phyloP scores from a whole-genome alignment of 2,797 vertebrate species.

The Nyctibius grandis region DNA sequence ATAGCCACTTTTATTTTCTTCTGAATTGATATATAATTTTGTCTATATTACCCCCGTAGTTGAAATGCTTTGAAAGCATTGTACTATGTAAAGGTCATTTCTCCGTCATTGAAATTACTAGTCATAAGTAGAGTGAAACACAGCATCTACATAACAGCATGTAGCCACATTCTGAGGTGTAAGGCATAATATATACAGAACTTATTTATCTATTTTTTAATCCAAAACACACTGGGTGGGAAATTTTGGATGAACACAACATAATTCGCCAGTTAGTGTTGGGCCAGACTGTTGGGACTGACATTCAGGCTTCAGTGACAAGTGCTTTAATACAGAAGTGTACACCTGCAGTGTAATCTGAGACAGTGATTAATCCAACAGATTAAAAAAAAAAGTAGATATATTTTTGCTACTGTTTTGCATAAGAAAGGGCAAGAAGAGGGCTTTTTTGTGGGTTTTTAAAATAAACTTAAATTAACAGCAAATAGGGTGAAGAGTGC shows the following conservation, averaged over 20 bases:
- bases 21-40: not conserved
- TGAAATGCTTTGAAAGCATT: not conserved
- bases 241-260: slow-evolving; percentile 4
- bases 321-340: not conserved
- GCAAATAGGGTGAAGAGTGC: not conserved
- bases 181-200: not conserved
- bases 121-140: not conserved
- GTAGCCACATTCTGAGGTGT: not conserved
- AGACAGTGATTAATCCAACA: not conserved
- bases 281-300: not conserved
- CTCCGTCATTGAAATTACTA: not conserved
- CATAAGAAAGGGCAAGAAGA: not conserved
- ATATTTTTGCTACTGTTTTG: not conserved
- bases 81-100: not conserved
- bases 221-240: not conserved
- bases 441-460: not conserved
- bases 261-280: slow-evolving; percentile 2
- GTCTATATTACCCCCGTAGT: not conserved
- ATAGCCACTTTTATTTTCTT: not conserved
- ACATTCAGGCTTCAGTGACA: not conserved
- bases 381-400: not conserved
- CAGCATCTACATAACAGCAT: not conserved
- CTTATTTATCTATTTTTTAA: not conserved
- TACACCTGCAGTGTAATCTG: not conserved
- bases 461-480: not conserved